Evolutionary conservation across 2,888 invertebrate species (phyloP).

Genomic region (Lasioglossum oenotherae): DNA sequence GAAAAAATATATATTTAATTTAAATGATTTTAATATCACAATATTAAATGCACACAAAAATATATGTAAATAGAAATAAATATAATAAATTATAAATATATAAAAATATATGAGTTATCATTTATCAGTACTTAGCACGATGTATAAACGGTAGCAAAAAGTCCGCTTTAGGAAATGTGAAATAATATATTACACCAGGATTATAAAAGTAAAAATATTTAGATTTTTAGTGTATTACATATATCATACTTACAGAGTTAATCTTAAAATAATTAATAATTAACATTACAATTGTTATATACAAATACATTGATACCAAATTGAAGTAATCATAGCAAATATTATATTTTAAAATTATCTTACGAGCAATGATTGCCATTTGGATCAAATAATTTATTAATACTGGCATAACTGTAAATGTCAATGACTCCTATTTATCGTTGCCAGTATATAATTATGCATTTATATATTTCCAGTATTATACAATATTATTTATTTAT

Average conservation of each 20-base stretch:
- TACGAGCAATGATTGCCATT: slow-evolving; percentile 47
- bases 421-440: slow-evolving; percentile 27
- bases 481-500: slow-evolving; percentile 55
- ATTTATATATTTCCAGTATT: slow-evolving; percentile 50
- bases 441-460: slow-evolving; percentile 39
- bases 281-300: slow-evolving; percentile 60
- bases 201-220: slow-evolving; percentile 80
- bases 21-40: no score
- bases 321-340: slow-evolving; percentile 36
- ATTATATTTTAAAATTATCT: slow-evolving; percentile 46
- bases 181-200: slow-evolving; percentile 70
- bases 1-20: no score
- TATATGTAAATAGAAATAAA: background rate
- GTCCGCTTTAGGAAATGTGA: slow-evolving; percentile 29
- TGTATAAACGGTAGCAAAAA: background rate
- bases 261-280: slow-evolving; percentile 57
- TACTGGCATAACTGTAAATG: slow-evolving; percentile 47
- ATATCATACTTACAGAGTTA: slow-evolving; percentile 73
- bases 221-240: slow-evolving; percentile 77
- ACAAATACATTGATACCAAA: slow-evolving; percentile 49
- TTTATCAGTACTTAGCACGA: background rate
- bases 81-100: slow-evolving; percentile 13
- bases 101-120: background rate
- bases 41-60: background rate
- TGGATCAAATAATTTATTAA: slow-evolving; percentile 58